Evolutionary conservation across 2,888 invertebrate species (phyloP).

Genomic region (Boloria euphrosyne): DNA sequence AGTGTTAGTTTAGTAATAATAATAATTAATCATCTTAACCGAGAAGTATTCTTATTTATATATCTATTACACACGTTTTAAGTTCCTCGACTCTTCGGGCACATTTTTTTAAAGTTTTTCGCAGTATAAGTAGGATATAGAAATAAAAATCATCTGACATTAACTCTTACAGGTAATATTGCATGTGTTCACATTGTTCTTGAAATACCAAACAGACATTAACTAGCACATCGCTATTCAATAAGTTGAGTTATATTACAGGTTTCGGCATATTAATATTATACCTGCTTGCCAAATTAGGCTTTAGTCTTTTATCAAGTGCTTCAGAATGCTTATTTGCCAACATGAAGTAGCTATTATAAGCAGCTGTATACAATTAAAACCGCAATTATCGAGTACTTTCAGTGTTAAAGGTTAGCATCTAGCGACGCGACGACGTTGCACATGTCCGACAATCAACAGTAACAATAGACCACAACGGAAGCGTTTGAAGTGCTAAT

Average conservation of each 20-base stretch:
- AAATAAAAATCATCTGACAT: too few species aligned
- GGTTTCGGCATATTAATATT: neutral
- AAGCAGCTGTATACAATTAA: slow-evolving; percentile 37
- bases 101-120: too few species aligned
- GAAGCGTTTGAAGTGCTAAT: slow-evolving; percentile 78
- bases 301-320: slow-evolving; percentile 7
- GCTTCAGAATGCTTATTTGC: slow-evolving; percentile 1
- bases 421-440: slow-evolving; percentile 25
- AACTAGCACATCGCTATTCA: neutral
- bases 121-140: too few species aligned
- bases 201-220: neutral
- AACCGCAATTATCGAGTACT: slow-evolving; percentile 32
- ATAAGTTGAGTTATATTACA: neutral
- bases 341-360: slow-evolving; percentile 20
- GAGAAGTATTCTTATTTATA: too few species aligned
- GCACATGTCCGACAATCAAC: slow-evolving; percentile 54
- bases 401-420: slow-evolving; percentile 33
- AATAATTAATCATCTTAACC: too few species aligned
- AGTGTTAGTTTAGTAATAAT: too few species aligned
- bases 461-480: slow-evolving; percentile 69
- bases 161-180: too few species aligned
- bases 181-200: neutral
- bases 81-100: too few species aligned
- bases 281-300: slow-evolving; percentile 13
- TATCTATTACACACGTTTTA: too few species aligned